Evolutionary conservation across 2,113 vertebrate genomes (phyloP).

Genomic region (Brienomyrus brachyistius): DNA sequence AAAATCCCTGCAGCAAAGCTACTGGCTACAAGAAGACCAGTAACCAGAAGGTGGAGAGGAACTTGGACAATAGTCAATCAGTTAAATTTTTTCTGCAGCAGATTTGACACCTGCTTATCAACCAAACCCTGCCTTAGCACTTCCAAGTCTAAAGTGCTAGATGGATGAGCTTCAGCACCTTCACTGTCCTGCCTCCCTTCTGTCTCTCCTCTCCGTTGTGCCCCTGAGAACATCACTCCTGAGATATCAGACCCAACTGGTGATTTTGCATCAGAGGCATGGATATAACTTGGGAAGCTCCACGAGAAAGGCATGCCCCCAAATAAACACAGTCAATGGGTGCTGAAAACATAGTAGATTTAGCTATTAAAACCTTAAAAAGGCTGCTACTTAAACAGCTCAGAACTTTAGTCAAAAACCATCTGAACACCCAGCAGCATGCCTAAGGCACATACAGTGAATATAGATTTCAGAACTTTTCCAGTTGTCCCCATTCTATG

Average conservation of each 20-base stretch:
- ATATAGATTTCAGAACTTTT: not conserved
- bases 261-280: not conserved
- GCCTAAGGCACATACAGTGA: not conserved
- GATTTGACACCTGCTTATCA: not conserved
- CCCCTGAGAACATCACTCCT: not conserved
- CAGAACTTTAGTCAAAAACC: not conserved
- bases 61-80: not conserved
- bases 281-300: not conserved
- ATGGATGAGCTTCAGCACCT: not conserved
- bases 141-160: not conserved
- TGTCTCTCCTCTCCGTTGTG: not conserved
- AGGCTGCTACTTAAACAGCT: not conserved
- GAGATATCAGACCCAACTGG: not conserved
- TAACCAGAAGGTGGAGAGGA: not conserved
- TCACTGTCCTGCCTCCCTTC: not conserved
- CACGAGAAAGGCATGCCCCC: not conserved
- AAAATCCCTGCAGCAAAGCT: not conserved
- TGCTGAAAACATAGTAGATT: not conserved
- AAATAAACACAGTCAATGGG: not conserved
- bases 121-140: not conserved
- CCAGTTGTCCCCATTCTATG: not conserved
- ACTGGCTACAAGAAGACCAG: not conserved
- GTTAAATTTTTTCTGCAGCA: not conserved
- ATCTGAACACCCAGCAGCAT: not conserved
- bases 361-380: not conserved